Evolutionary conservation across 2,888 invertebrate genomes (phyloP), one percentile per base, ranked within the genome.

Genomic region (Bedellia somnulentella): DNA sequence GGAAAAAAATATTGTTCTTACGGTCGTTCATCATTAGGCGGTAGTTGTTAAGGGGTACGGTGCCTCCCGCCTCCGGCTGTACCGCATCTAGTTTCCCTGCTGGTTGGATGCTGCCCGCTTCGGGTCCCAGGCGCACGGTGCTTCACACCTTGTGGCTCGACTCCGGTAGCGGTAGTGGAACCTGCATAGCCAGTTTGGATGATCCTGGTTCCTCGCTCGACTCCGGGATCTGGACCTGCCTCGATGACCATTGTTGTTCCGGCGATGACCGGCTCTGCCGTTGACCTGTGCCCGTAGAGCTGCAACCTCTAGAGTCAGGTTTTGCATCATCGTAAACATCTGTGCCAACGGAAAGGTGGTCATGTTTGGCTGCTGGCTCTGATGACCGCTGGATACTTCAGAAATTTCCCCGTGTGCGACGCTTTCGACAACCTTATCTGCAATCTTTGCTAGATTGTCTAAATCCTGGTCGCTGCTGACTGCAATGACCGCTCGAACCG

Each of bases 101-200:
- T 14, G 14, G 10, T 31, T 22, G 27, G 18, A 27, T 11, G 12
- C 30, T 29, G 24, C 8, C 16, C 4, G 8, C 3, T 10, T 25
- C 4, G 4, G 5, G 8, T 2, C 24, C 39, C 39, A 38, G 5
- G 12, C 22, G 24, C 41, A 40, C 16, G 15, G 18, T 17, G 16
- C n/a, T 6, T n/a, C n/a, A 23, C 34, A 31, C 16, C 15, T 31
- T 13, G 1, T 18, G 4, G 31, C 31, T 14, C 8, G 6, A n/a
- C 15, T 16, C n/a, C 29, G 13, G 16, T 17, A 34, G 8, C 31
- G 10, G 12, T 15, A 24, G 11, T 34, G 34, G 15, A 27, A 34
- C 14, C n/a, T 22, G n/a, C 34, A 34, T 5, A 30, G 14, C 27
- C 33, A 30, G n/a, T 27, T 26, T 17, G 35, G 31, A 15, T 27